Conservation (phyloP, 2,888 invertebrate species). For the Bembecia ichneumoniformis region DNA sequence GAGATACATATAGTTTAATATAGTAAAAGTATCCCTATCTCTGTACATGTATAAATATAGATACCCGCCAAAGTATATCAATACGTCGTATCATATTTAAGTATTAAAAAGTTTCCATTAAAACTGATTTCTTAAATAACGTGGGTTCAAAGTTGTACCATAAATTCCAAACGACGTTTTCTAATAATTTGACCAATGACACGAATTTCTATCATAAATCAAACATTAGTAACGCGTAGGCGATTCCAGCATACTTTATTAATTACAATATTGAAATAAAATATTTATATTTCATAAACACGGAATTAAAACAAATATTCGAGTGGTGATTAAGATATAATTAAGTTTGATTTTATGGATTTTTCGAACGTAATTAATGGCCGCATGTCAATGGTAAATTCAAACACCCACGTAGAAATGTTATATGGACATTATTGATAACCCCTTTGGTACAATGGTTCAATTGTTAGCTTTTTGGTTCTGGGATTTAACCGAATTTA, state of each 20-base stretch:
- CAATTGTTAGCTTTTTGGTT: not conserved
- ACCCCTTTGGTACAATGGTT: not conserved
- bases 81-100: not conserved
- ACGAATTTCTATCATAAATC: not conserved
- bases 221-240: not conserved
- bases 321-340: not conserved
- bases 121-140: not conserved
- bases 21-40: no score
- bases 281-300: not conserved
- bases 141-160: slow-evolving; percentile 18
- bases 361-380: not conserved
- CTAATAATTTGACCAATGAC: not conserved
- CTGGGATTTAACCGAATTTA: no score
- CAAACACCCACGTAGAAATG: not conserved
- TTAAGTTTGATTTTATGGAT: not conserved
- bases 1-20: no score
- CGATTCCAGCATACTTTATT: not conserved
- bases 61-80: no score
- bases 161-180: slow-evolving; percentile 40
- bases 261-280: not conserved
- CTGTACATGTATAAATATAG: no score
- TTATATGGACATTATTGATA: not conserved
- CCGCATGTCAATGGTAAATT: not conserved
- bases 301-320: not conserved
- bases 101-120: not conserved